Percentiles rank a stretch among this genome's conserved stretches.
phyloP scores from a whole-genome alignment of 1,140 invertebrate species.

The Maniola jurtina region DNA sequence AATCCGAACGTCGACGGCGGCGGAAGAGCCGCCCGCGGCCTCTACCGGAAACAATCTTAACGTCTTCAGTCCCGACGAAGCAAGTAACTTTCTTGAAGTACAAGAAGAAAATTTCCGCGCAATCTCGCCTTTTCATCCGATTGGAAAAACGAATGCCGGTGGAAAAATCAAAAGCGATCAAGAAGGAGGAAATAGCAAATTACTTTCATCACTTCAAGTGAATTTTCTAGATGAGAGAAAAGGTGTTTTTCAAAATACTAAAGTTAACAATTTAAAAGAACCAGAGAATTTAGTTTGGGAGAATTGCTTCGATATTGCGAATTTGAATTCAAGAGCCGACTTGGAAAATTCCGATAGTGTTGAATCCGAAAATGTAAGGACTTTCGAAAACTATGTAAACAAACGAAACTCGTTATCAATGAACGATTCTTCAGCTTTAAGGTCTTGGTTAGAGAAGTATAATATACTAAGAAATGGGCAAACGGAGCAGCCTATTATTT shows the following conservation, averaged over 20 bases:
- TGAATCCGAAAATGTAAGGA: slow-evolving; percentile 37
- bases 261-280: slow-evolving; percentile 32
- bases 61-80: slow-evolving; percentile 42
- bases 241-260: slow-evolving; percentile 28
- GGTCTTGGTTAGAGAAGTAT: slow-evolving; percentile 57
- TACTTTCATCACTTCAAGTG: slow-evolving; percentile 40
- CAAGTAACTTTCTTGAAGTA: slow-evolving; percentile 40
- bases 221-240: slow-evolving; percentile 33
- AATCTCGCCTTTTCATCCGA: slow-evolving; percentile 62
- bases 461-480: slow-evolving; percentile 26
- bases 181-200: slow-evolving; percentile 45
- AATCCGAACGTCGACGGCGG: slow-evolving; percentile 52
- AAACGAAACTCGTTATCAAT: slow-evolving; percentile 49
- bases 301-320: slow-evolving; percentile 56
- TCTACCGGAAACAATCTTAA: slow-evolving; percentile 70
- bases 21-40: slow-evolving; percentile 57
- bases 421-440: slow-evolving; percentile 45
- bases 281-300: slow-evolving; percentile 58
- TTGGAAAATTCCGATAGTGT: slow-evolving; percentile 44
- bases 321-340: slow-evolving; percentile 27
- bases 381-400: slow-evolving; percentile 42
- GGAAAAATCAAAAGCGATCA: slow-evolving; percentile 49
- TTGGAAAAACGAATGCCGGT: slow-evolving; percentile 46
- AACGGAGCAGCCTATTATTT: slow-evolving; percentile 8
- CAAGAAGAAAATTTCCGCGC: slow-evolving; percentile 61